Percentiles rank a stretch among this genome's conserved stretches.
phyloP scores from a whole-genome alignment of 2,113 vertebrate genomes.

The Variabilichromis moorii region DNA sequence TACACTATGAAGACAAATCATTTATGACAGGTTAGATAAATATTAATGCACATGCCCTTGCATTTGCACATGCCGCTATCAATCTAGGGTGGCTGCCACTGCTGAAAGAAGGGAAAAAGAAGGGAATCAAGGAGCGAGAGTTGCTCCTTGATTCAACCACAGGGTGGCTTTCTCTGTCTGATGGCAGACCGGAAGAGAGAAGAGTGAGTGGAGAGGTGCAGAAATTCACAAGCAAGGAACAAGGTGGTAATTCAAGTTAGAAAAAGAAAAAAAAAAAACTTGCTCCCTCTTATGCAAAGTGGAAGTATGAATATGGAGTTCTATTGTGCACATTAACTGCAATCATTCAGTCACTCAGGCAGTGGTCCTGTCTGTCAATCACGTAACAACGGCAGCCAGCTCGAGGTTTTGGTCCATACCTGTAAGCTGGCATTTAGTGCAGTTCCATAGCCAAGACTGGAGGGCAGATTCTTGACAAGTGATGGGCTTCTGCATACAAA shows the following conservation, averaged over 20 bases:
- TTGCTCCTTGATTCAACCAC: constrained; percentile 60
- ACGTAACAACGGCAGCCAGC: neutral
- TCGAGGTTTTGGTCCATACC: constrained; percentile 64
- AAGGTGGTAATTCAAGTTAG: neutral
- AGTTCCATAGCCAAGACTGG: constrained; percentile 96
- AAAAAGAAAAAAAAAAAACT: neutral
- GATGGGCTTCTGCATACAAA: constrained; percentile 84
- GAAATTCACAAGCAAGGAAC: neutral
- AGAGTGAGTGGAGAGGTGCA: neutral
- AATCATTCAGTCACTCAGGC: neutral
- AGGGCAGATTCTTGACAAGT: constrained; percentile 97
- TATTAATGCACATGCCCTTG: constrained; percentile 95
- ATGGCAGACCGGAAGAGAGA: neutral
- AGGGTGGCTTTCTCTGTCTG: constrained; percentile 60
- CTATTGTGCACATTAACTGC: neutral
- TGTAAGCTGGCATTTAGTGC: constrained; percentile 98
- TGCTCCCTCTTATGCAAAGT: neutral
- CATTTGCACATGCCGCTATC: constrained; percentile 90
- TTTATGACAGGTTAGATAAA: constrained; percentile 98
- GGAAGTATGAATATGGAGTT: neutral
- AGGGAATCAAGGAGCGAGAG: neutral
- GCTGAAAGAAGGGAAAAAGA: constrained; percentile 31
- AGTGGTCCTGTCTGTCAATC: neutral
- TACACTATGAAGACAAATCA: constrained; percentile 94
- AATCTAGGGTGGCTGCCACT: constrained; percentile 77